phyloP scores from a whole-genome alignment of 2,888 invertebrate species.

The Drosophila limbata region DNA sequence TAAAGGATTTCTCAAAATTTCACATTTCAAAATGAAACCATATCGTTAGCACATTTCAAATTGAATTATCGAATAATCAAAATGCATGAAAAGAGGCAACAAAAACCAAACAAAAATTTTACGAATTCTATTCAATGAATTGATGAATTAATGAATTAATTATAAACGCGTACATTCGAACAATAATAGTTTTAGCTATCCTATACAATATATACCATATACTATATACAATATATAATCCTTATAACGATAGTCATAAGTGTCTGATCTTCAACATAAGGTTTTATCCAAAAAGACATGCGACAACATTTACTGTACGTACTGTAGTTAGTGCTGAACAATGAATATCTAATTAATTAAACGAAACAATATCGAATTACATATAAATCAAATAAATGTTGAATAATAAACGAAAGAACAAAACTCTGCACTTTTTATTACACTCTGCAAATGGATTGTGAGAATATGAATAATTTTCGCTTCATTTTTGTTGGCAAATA shows the following conservation, averaged over 20 bases:
- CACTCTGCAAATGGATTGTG: not conserved
- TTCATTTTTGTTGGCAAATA: not conserved
- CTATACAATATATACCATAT: conserved; percentile 38
- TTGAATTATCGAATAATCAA: conserved; percentile 60
- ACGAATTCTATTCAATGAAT: conserved; percentile 47
- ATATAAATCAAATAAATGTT: conserved; percentile 69
- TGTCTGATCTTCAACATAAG: conserved; percentile 43
- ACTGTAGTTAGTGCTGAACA: conserved; percentile 68
- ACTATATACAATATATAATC: conserved; percentile 26
- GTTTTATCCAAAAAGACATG: conserved; percentile 37
- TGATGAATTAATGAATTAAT: conserved; percentile 23
- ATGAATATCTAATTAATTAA: conserved; percentile 54
- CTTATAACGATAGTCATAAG: conserved; percentile 34
- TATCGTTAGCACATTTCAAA: conserved; percentile 52
- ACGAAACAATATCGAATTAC: conserved; percentile 52
- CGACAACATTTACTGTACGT: conserved; percentile 49
- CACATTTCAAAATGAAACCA: conserved; percentile 12
- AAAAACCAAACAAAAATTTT: conserved; percentile 17
- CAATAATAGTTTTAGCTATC: conserved; percentile 75
- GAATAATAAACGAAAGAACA: conserved; percentile 16
- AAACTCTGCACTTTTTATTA: conserved; percentile 1
- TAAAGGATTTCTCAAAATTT: not conserved
- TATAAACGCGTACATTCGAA: conserved; percentile 65
- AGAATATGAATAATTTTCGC: not conserved
- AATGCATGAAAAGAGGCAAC: conserved; percentile 48